Conservation (phyloP, 2,113 vertebrate genomes). For the Sterrhoptilus dennistouni region DNA sequence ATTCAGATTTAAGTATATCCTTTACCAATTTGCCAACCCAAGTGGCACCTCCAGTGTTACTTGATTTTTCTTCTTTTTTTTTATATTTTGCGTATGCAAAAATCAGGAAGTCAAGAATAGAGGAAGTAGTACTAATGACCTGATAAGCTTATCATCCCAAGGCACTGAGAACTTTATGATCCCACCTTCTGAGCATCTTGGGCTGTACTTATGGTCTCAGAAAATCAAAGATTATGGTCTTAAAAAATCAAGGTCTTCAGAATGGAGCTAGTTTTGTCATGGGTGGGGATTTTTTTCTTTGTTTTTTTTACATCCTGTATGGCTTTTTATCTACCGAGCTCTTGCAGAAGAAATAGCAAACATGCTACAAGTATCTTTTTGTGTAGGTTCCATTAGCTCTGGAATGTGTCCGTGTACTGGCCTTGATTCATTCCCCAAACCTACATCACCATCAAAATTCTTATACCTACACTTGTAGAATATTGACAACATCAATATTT, state of each 20-base stretch:
- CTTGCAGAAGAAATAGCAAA: background rate
- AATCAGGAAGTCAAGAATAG: background rate
- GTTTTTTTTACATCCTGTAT: background rate
- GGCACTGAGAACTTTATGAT: background rate
- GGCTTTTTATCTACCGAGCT: background rate
- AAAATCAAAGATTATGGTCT: background rate
- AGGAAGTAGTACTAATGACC: background rate
- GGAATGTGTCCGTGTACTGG: background rate
- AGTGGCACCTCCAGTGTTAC: background rate
- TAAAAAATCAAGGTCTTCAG: background rate
- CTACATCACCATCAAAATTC: background rate
- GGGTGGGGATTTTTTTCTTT: background rate
- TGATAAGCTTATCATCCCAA: background rate
- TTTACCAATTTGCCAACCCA: background rate
- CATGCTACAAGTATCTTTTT: background rate
- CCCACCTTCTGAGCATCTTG: background rate
- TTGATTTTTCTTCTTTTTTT: background rate
- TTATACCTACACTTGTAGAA: background rate
- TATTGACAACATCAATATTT: background rate
- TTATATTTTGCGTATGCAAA: background rate
- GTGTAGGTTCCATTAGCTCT: background rate
- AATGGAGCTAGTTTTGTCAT: background rate
- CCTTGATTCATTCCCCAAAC: background rate
- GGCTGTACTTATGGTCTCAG: background rate
- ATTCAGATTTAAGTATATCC: background rate